These are phyloP conservation scores for Pantherophis vulpinus DNA, from an alignment of 2,797 vertebrate genomes.

Conservation along the genomic window DNA sequence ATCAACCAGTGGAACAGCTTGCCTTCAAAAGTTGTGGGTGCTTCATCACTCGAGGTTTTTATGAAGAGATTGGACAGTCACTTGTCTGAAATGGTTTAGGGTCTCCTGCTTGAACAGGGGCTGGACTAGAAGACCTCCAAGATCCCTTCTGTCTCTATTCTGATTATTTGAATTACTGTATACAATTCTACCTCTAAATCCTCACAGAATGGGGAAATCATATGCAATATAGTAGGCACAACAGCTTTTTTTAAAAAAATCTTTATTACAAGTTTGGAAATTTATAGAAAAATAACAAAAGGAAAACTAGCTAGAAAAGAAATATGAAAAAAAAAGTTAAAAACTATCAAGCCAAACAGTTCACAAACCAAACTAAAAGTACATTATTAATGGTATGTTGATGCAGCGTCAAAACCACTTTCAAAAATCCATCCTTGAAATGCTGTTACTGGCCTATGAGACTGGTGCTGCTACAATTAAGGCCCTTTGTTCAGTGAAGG, in stretches of 20 bases:
- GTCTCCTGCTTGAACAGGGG: no score
- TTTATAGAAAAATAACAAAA: neutral
- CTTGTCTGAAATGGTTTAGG: no score
- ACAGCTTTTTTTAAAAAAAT: neutral
- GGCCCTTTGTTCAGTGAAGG: neutral
- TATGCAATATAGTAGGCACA: neutral
- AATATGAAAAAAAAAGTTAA: neutral
- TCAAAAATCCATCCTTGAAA: neutral
- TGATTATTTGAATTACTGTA: neutral
- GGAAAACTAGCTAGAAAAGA: neutral
- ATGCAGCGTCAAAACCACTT: neutral
- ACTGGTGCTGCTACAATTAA: neutral
- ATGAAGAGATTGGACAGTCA: no score
- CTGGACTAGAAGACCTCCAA: no score
- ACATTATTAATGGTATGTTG: neutral
- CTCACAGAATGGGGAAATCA: neutral
- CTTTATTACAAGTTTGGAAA: neutral
- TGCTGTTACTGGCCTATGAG: neutral
- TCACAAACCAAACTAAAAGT: neutral
- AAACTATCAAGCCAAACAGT: neutral
- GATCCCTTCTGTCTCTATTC: no score
- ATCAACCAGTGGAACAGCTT: no score
- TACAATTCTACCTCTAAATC: neutral
- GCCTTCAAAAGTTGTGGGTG: no score
- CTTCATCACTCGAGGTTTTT: no score